Base-by-base conservation (phyloP, 2,888 invertebrate species). In the Callimorpha dominula region DNA sequence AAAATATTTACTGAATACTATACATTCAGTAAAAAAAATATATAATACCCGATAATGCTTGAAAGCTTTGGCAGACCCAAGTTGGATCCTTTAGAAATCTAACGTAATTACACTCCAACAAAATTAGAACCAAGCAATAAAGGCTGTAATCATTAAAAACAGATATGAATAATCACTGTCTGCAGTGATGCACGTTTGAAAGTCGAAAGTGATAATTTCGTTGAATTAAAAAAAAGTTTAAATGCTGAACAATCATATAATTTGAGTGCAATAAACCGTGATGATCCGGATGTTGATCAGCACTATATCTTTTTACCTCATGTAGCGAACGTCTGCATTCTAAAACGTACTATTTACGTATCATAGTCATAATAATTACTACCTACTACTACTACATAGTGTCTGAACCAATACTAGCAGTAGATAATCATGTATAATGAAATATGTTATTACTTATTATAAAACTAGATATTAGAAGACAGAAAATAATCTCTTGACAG, bases 221-320 rank as follows among this genome's bases (percentile, higher is more conserved):
- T 42, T 50, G 54, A n/a, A 42, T 71, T 70, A 72, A 68, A 71
- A 65, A 67, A 63, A 70, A 72, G 68, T 73, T 70, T 74, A 49
- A 63, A 75, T 67, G 54, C 65, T 49, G 62, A 78, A 75, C 73
- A 72, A 77, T 82, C 76, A 67, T 74, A 82, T 74, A 75, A 78
- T 80, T 70, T 57, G 50, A 69, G 65, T 66, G 68, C 73, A 80
- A 82, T 73, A 72, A 72, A 81, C 75, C 78, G 73, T 79, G 57
- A 64, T 72, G 65, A 71, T 81, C 75, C 77, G 75, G 78, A 81
- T 79, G 71, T 73, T 73, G 50, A 62, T 72, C 70, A 31, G 46
- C 46, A 65, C 65, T 65, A 65, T n/a, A 17, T 0, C 7, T 54
- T 54, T n/a, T 54, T 54, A 31, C 12, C 12, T 31, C 12, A 60